A percentile compares a stretch with the other conserved stretches of the same genome.
Conservation (phyloP, 2,888 invertebrate genomes). For the Plagodis dolabraria region DNA sequence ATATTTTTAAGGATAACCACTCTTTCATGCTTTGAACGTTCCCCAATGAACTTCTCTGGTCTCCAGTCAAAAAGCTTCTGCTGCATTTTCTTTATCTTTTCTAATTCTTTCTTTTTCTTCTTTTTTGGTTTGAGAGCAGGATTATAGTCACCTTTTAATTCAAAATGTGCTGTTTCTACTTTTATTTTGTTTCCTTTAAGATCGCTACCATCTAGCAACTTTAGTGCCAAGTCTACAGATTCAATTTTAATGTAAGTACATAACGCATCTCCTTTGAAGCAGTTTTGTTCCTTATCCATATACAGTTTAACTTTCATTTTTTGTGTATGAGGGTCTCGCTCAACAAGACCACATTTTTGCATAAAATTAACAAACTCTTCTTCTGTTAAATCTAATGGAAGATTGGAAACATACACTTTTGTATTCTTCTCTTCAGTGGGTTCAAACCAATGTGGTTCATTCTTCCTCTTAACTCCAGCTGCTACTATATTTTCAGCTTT, state of each 20-base stretch:
- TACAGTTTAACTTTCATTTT: slow-evolving; percentile 97
- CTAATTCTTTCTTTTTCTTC: slow-evolving; percentile 94
- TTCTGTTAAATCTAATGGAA: slow-evolving; percentile 94
- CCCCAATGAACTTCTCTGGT: slow-evolving; percentile 95
- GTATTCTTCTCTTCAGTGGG: slow-evolving; percentile 93
- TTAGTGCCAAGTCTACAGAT: slow-evolving; percentile 96
- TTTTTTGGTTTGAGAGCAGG: slow-evolving; percentile 96
- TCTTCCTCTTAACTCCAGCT: slow-evolving; percentile 81
- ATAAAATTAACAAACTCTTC: slow-evolving; percentile 96
- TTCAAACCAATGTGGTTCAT: slow-evolving; percentile 95
- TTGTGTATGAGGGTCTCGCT: slow-evolving; percentile 91
- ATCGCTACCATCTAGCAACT: slow-evolving; percentile 94
- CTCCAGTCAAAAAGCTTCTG: slow-evolving; percentile 99
- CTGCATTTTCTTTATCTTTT: slow-evolving; percentile 95
- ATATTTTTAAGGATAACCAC: slow-evolving; percentile 97
- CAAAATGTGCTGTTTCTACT: slow-evolving; percentile 97
- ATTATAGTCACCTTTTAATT: slow-evolving; percentile 97
- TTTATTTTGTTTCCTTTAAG: slow-evolving; percentile 91
- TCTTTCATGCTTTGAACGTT: slow-evolving; percentile 94
- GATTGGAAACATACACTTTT: slow-evolving; percentile 97
- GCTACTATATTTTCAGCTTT: slow-evolving; percentile 67
- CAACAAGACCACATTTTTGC: slow-evolving; percentile 98
- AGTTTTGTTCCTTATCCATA: slow-evolving; percentile 90
- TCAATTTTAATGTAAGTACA: slow-evolving; percentile 99
- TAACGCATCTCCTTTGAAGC: slow-evolving; percentile 97